Percentiles rank a stretch among this genome's conserved stretches.
These are phyloP conservation scores for Ornithoptera priamus DNA, from an alignment of 2,888 invertebrate genomes.

Conservation along the genomic window DNA sequence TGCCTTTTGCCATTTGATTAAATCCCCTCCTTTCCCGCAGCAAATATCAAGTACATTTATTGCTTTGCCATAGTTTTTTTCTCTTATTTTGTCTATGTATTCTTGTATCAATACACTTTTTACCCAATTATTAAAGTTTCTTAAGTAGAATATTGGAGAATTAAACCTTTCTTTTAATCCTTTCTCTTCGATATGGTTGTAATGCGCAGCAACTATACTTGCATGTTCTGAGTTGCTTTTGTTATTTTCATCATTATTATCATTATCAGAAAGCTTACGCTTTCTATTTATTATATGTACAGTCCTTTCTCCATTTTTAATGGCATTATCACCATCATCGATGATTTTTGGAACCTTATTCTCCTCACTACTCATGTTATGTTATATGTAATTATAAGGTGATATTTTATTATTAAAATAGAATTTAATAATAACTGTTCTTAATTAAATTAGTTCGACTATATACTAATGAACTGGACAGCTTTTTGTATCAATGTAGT, in stretches of 20 bases:
- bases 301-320: background rate
- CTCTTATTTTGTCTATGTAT: conserved; percentile 84
- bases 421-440: background rate
- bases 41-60: conserved; percentile 94
- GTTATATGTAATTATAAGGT: background rate
- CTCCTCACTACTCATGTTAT: conserved; percentile 20
- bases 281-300: background rate
- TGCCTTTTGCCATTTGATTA: conserved; percentile 96
- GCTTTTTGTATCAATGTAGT: no score
- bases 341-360: background rate
- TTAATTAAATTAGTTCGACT: background rate
- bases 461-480: no score
- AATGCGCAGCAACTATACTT: conserved; percentile 92
- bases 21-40: conserved; percentile 99
- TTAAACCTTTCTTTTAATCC: conserved; percentile 89
- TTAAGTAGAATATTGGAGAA: conserved; percentile 94
- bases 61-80: conserved; percentile 83
- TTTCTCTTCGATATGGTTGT: conserved; percentile 92
- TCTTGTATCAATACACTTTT: conserved; percentile 97
- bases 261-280: conserved; percentile 27
- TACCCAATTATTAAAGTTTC: conserved; percentile 99
- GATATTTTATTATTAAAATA: background rate
- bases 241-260: conserved; percentile 20
- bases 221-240: conserved; percentile 61
- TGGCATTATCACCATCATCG: conserved; percentile 1